Evolutionary conservation across 2,888 invertebrate genomes (phyloP), one percentile per base, ranked within the genome.

Genomic region (Hydriomena furcata): DNA sequence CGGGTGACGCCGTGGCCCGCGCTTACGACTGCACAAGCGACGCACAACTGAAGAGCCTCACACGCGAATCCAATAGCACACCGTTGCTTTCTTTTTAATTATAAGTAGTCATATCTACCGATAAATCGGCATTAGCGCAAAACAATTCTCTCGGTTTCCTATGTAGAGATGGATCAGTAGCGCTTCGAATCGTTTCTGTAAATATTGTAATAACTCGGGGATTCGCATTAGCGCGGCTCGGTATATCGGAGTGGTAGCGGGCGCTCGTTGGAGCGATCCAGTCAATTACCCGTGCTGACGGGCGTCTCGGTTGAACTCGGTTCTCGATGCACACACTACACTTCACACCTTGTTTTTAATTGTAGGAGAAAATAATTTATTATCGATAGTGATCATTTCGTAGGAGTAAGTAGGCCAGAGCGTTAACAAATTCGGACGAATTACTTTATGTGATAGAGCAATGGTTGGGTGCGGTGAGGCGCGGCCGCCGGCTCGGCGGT

Each of bases 361-460:
- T 82, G 79, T 89, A 88, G 87, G 82, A 72, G 72, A 81, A 87
- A 85, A 83, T 87, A 86, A 88, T 88, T 89, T 89, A 90, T 88
- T 89, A 73, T 84, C 82, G 80, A 88, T 90, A 90, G 87, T 75
- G 80, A 87, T 84, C 86, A 88, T 89, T 90, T 86, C 66, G 86
- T 90, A 89, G 87, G 69, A 79, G 68, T 89, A 89, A 90, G 89
- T 90, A 89, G 89, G 85, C 84, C 82, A 83, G 82, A 84, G 79
- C 76, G 86, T 76, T 86, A 88, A 87, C 82, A 79, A 88, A 87
- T 89, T 88, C 84, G 82, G 84, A 88, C 82, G 87, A 86, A 86
- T 81, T 85, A 82, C 75, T 77, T 84, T 75, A 76, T 88, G 87
- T 86, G 88, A 88, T 87, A 88, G 81, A 75, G 79, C 77, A 73